Conservation (phyloP, 2,113 vertebrate genomes). For the Recurvirostra avosetta region DNA sequence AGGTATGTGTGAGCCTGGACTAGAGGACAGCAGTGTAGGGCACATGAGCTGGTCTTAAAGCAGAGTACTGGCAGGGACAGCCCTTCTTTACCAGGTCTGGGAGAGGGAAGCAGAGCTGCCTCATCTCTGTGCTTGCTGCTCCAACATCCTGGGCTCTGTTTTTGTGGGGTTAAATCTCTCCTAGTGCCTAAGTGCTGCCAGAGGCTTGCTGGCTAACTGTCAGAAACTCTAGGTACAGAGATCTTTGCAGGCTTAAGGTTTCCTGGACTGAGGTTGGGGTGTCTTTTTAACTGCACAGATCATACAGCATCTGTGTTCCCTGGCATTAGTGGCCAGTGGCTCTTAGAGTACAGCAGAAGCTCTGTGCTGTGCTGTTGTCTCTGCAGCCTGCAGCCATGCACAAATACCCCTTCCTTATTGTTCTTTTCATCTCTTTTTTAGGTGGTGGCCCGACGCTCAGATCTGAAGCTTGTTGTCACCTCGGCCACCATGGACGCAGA, state of each 20-base stretch:
- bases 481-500: slow-evolving; percentile 98
- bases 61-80: not conserved
- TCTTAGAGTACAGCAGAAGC: not conserved
- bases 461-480: slow-evolving; percentile 96
- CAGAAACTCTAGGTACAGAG: not conserved
- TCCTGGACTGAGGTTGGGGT: accelerated
- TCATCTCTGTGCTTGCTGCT: not conserved
- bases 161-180: not conserved
- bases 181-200: not conserved
- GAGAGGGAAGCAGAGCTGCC: not conserved
- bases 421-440: slow-evolving; percentile 39
- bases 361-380: not conserved
- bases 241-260: not conserved
- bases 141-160: not conserved
- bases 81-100: not conserved
- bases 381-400: not conserved
- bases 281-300: not conserved
- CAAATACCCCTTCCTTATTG: not conserved
- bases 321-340: not conserved
- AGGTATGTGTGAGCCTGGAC: slow-evolving; percentile 72
- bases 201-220: not conserved
- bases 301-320: not conserved
- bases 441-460: slow-evolving; percentile 94
- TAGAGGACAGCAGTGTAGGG: not conserved
- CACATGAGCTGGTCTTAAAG: not conserved